Evolutionary conservation across 2,888 invertebrate genomes (phyloP), one percentile per base, ranked within the genome.

Genomic region (Heliconius erato): DNA sequence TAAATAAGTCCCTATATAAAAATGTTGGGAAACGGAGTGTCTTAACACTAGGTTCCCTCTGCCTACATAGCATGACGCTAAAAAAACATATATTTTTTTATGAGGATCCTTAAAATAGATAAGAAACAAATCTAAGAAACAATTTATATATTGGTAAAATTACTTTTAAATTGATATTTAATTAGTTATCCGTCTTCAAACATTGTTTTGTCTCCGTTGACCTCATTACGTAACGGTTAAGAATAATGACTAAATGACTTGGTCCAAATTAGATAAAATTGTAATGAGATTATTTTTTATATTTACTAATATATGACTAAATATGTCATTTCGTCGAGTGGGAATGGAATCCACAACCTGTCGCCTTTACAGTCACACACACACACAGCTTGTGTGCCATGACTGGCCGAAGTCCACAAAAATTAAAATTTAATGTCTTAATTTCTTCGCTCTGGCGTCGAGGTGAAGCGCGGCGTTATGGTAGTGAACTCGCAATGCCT

Each of bases 81-180:
- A 49, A 16, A 49, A 49, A 16, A 49, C 16, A 49, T 49, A 16
- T 49, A 2, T 6, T 59, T 23, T 49, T 23, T 23, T n/a, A n/a
- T 59, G 23, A 59, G 1, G 23, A 23, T 4, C 28, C 16, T 28
- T 67, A 32, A 67, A 67, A 26, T 12, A 14, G 26, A 71, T 40
- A 71, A 71, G 40, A 40, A 71, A 40, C 19, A 71, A 40, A 12
- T 35, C 35, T 23, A 69, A 26, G 35, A 40, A 35, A 9, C 28
- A 35, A 35, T 32, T 3, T 28, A n/a, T 14, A 71, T 71, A 6
- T 23, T 40, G 1, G 12, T 44, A 71, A 44, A 71, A 71, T n/a
- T n/a, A 71, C 40, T 44, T 71, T 26, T n/a, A 71, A 71, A 44
- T 71, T 12, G n/a, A n/a, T 26, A 71, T 71, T 71, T 71, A 71